Evolutionary conservation across 2,888 invertebrate genomes (phyloP).

Genomic region (Tachystola acroxantha): DNA sequence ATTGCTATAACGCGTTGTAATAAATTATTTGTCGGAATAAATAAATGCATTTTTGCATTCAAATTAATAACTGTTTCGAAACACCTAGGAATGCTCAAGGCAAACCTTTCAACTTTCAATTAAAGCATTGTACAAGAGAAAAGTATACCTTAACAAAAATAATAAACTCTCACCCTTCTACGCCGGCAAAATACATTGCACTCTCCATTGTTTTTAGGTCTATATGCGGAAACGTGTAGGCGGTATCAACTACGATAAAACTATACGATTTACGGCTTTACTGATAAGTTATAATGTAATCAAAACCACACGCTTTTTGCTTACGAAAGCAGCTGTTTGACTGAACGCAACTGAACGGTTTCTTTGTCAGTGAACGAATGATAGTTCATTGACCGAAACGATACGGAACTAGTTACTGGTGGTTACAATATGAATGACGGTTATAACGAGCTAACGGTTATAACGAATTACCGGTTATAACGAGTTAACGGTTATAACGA

Average conservation of each 20-base stretch:
- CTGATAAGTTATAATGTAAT: slow-evolving; percentile 10
- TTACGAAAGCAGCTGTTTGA: slow-evolving; percentile 36
- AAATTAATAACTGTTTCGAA: slow-evolving; percentile 28
- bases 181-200: slow-evolving; percentile 57
- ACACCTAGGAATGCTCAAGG: slow-evolving; percentile 55
- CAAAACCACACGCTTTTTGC: slow-evolving; percentile 19
- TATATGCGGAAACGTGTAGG: slow-evolving; percentile 7
- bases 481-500: too few species aligned
- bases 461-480: neutral
- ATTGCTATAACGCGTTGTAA: too few species aligned
- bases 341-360: slow-evolving; percentile 17
- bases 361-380: neutral
- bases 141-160: slow-evolving; percentile 9
- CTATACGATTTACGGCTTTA: neutral
- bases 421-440: too few species aligned
- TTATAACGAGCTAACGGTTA: too few species aligned
- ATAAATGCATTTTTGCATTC: slow-evolving; percentile 7
- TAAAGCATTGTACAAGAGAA: slow-evolving; percentile 12
- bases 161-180: slow-evolving; percentile 56
- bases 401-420: neutral
- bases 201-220: slow-evolving; percentile 21
- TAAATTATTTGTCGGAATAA: too few species aligned
- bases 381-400: neutral
- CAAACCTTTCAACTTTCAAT: slow-evolving; percentile 61
- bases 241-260: slow-evolving; percentile 14